Base-by-base conservation (phyloP, 2,797 vertebrate genomes). In the Myioborus miniatus region DNA sequence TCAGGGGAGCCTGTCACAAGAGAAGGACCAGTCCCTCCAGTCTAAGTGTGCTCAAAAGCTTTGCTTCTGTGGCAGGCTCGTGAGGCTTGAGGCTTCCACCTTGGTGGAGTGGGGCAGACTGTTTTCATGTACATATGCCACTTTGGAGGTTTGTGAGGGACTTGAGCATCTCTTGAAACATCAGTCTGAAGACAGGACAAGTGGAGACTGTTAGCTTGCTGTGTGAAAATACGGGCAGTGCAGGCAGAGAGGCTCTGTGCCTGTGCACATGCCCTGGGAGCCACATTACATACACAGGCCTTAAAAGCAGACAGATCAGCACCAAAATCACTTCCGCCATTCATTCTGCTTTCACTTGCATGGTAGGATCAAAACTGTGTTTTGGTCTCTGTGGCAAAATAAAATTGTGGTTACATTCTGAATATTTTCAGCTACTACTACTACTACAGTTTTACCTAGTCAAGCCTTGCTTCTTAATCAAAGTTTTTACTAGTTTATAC, bases 1-100 rank as follows among this genome's bases (percentile, higher is more conserved):
- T 72, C 64, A 58, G 27, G 11, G 32, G 41, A 50, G 4, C 4
- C 6, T 76, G 21, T 32, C 37, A 18, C 0, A 0, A 55, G 12
- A 49, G 20, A 60, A 71, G 64, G 20, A 71, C 14, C 26, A 49
- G 6, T 34, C 8, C 15, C 26, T 58, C 39, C 11, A 32, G 15
- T 23, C 27, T 26, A 50, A 43, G 15, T 8, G 4, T 83, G 20
- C 18, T 87, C 29, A 71, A 72, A 64, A 43, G 20, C 20, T 72
- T 75, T 83, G 46, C 23, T 69, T 62, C 21, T 55, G 26, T 29
- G 5, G 12, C 19, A 62, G n/a, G 15, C 17, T 18, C 11, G 9
- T n/a, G 49, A 43, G 27, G 8, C 17, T 32, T 69, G 24, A 41
- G 10, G 9, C 22, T 89, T 27, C 21, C 32, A 58, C 0, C 16